Evolutionary conservation across 92 coral and sea anemone genomes (phyloP), one percentile per base, ranked within the genome.

Genomic region (Porites cylindrica): DNA sequence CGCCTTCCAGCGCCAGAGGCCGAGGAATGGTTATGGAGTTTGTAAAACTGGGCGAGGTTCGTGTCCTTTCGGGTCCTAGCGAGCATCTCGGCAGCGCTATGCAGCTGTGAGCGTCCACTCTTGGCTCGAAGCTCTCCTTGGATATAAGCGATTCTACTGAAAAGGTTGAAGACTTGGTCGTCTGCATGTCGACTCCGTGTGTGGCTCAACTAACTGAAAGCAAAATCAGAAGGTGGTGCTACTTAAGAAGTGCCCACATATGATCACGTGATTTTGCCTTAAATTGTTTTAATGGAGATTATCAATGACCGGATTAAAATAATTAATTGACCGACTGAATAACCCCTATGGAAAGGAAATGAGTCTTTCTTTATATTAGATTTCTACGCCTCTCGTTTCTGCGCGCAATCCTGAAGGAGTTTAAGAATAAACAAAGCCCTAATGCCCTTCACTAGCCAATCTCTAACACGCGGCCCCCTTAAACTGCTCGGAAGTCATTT

Each of bases 121-220:
- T 69, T 21, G 76, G 18, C 19, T 77, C 89, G 75, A 76, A 76
- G 20, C 77, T 82, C 21, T 82, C 94, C 76, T 87, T 86, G 50
- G 98, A 92, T 66, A 94, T 94, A 9, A 94, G 92, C 11, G 98
- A 88, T 76, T 92, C 98, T 8, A 94, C 98, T 1, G 98, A 90
- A 84, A 94, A 94, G 6, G 96, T 82, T 3, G 94, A 75, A 8
- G 89, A 65, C 70, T 85, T 85, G 1, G 70, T 38, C 11, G 69
- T 59, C 74, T 85, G 89, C 89, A 85, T 85, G 60, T 21, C 58
- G 52, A 12, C 63, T 80, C 62, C 56, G 64, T 50, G 24, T 72
- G 5, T 47, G 50, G 73, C 66, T 50, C 20, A 62, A 5, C 71
- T 73, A 83, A 83, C 73, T 83, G 87, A 26, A 72, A 51, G 11